These are phyloP conservation scores for Pachypeltis micranthus DNA, from an alignment of 1,140 invertebrate genomes.

Conservation along the genomic window DNA sequence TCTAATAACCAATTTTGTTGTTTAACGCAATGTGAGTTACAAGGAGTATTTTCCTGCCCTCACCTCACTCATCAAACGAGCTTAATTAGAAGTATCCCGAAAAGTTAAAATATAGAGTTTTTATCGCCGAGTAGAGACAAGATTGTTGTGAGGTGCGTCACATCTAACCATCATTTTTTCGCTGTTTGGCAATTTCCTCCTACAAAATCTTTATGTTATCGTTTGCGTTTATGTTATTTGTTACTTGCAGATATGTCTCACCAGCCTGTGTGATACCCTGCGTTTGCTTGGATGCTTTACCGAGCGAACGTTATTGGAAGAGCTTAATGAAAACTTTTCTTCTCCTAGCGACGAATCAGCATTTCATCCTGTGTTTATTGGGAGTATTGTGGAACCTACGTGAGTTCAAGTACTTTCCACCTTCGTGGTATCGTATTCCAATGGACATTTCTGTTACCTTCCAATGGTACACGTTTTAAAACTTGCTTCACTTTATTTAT, in stretches of 20 bases:
- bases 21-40: too few species aligned
- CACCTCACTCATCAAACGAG: too few species aligned
- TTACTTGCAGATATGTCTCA: slow-evolving; percentile 63
- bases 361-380: slow-evolving; percentile 60
- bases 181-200: background rate
- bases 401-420: slow-evolving; percentile 25
- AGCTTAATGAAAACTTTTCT: slow-evolving; percentile 31
- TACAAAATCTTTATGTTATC: background rate
- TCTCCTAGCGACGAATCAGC: slow-evolving; percentile 29
- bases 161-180: too few species aligned
- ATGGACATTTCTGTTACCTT: background rate
- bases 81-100: too few species aligned
- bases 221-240: slow-evolving; percentile 9
- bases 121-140: too few species aligned
- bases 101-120: too few species aligned
- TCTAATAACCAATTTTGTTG: too few species aligned
- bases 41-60: too few species aligned
- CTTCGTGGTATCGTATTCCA: background rate
- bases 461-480: too few species aligned
- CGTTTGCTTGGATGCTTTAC: slow-evolving; percentile 83
- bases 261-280: slow-evolving; percentile 83
- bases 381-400: slow-evolving; percentile 52
- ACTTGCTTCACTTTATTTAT: slow-evolving; percentile 13
- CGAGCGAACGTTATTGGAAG: slow-evolving; percentile 41
- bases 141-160: too few species aligned